These are phyloP conservation scores for Mya arenaria DNA, from an alignment of 1,140 invertebrate genomes.

Conservation along the genomic window DNA sequence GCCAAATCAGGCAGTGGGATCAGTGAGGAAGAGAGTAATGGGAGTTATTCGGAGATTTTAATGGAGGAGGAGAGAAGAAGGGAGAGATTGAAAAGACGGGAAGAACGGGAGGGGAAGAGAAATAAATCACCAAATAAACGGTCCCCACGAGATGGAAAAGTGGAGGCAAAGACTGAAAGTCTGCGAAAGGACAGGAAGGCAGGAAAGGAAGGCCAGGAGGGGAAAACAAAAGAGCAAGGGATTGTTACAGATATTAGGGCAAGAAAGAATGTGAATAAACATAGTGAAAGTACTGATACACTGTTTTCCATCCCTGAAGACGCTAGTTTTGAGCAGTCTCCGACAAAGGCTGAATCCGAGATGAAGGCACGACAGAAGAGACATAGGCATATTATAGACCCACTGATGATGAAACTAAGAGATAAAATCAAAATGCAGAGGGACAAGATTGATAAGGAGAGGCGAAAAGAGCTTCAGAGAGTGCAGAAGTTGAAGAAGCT, in stretches of 20 bases:
- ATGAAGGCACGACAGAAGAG: slow-evolving; percentile 75
- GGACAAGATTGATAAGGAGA: slow-evolving; percentile 68
- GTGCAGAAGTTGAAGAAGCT: slow-evolving; percentile 75
- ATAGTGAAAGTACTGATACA: slow-evolving; percentile 62
- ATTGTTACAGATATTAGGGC: slow-evolving; percentile 15
- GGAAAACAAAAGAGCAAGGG: slow-evolving; percentile 30
- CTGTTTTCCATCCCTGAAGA: slow-evolving; percentile 62
- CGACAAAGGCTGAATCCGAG: slow-evolving; percentile 69
- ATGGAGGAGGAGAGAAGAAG: slow-evolving; percentile 56
- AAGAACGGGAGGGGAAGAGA: slow-evolving; percentile 48
- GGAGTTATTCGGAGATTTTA: slow-evolving; percentile 61
- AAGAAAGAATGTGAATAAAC: slow-evolving; percentile 26
- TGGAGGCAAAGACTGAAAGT: background rate
- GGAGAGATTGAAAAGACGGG: slow-evolving; percentile 47
- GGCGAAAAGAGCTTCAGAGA: slow-evolving; percentile 66
- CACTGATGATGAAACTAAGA: slow-evolving; percentile 78
- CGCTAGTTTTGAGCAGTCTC: slow-evolving; percentile 59
- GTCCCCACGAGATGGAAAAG: slow-evolving; percentile 20
- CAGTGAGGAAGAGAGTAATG: slow-evolving; percentile 69
- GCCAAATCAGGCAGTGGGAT: slow-evolving; percentile 42
- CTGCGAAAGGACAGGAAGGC: background rate
- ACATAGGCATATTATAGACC: slow-evolving; percentile 75
- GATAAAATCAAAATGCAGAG: slow-evolving; percentile 67
- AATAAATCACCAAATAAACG: slow-evolving; percentile 15
- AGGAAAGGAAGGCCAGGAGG: slow-evolving; percentile 20